Percentiles rank a stretch among this genome's conserved stretches.
Conservation (phyloP, 2,888 invertebrate genomes). For the Oscheius onirici region DNA sequence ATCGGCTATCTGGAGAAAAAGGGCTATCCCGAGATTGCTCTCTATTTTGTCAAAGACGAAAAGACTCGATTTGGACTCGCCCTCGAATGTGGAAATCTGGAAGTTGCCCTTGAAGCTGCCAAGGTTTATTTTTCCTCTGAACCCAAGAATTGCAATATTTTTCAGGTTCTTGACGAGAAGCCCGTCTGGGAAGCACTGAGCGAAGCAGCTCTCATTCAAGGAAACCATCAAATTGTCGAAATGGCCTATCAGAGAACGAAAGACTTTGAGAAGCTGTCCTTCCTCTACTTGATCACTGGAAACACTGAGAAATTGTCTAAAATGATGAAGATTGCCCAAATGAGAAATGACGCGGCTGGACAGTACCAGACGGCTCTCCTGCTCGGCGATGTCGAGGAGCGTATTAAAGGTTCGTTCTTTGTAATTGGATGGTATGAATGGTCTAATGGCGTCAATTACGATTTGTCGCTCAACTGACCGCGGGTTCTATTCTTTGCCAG, state of each 20-base stretch:
- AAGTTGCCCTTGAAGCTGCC: conserved; percentile 93
- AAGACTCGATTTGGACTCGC: conserved; percentile 91
- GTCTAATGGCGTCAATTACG: neutral
- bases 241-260: conserved; percentile 99
- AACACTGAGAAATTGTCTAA: conserved; percentile 95
- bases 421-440: neutral
- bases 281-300: conserved; percentile 93
- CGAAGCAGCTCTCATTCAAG: conserved; percentile 90
- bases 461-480: neutral
- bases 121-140: conserved; percentile 73
- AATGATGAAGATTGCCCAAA: conserved; percentile 99
- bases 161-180: conserved; percentile 85
- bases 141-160: neutral
- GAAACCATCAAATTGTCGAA: conserved; percentile 81
- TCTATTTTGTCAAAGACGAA: conserved; percentile 98
- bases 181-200: conserved; percentile 94
- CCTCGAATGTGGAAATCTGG: conserved; percentile 96
- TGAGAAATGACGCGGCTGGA: conserved; percentile 92
- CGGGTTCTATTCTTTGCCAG: neutral
- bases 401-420: conserved; percentile 78
- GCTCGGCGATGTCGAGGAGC: conserved; percentile 89
- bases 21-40: conserved; percentile 95
- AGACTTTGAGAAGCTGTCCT: conserved; percentile 97
- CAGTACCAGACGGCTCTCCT: conserved; percentile 94
- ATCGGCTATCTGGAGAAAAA: conserved; percentile 98